These are phyloP conservation scores for Andrena hattorfiana DNA, from an alignment of 2,888 invertebrate genomes.

Conservation along the genomic window DNA sequence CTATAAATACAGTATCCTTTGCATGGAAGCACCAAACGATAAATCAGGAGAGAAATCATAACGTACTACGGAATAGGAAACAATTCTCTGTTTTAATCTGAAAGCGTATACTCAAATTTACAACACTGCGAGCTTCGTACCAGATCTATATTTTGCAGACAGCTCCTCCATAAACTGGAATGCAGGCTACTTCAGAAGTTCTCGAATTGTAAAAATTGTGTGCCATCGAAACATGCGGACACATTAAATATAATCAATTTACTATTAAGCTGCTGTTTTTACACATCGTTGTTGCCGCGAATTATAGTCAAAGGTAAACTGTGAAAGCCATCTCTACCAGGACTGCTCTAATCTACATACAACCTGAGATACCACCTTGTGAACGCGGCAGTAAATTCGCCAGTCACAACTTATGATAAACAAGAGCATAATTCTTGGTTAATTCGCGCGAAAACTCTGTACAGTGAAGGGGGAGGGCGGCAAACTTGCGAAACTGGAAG, in stretches of 20 bases:
- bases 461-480: constrained; percentile 16
- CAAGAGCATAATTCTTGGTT: constrained; percentile 61
- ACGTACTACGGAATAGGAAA: constrained; percentile 7
- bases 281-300: background rate
- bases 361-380: constrained; percentile 29
- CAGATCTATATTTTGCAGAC: background rate
- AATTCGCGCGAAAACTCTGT: constrained; percentile 49
- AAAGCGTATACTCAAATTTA: constrained; percentile 5
- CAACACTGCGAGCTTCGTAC: background rate
- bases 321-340: background rate
- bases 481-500: constrained; percentile 48
- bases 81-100: constrained; percentile 8
- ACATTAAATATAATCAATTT: background rate
- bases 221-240: background rate
- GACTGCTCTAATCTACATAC: constrained; percentile 17
- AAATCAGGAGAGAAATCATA: constrained; percentile 25
- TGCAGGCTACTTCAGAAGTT: background rate
- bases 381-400: constrained; percentile 42
- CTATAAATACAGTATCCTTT: constrained; percentile 44
- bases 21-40: constrained; percentile 38
- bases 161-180: background rate
- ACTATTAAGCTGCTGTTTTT: background rate
- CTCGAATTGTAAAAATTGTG: background rate
- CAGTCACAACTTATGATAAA: constrained; percentile 58
- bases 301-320: background rate